Evolutionary conservation across 2,797 vertebrate species (phyloP).

Genomic region (Bradypus variegatus): DNA sequence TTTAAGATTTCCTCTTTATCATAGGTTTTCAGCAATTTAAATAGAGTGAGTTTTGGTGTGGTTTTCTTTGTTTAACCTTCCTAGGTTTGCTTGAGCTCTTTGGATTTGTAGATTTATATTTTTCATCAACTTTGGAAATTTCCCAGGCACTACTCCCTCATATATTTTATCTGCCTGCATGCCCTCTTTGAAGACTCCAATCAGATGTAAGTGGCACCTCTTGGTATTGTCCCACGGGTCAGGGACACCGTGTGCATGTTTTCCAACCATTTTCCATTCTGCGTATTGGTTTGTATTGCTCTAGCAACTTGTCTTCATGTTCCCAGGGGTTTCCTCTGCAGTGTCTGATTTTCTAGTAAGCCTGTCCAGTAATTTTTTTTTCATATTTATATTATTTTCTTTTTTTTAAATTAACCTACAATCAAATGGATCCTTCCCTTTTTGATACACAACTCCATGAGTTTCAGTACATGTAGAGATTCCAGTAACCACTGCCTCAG

Average conservation of each 20-base stretch:
- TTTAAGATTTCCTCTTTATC: slow-evolving; percentile 3
- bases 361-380: background rate
- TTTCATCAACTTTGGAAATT: background rate
- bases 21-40: background rate
- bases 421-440: background rate
- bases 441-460: background rate
- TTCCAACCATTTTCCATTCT: background rate
- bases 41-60: background rate
- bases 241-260: background rate
- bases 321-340: background rate
- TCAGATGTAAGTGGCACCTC: background rate
- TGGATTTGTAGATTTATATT: background rate
- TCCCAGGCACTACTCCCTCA: background rate
- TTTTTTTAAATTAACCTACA: background rate
- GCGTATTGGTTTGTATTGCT: background rate
- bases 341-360: background rate
- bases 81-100: background rate
- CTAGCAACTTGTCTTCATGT: background rate
- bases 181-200: background rate
- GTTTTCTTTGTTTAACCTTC: background rate
- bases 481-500: background rate
- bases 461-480: background rate
- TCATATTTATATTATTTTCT: background rate
- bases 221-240: too few species aligned
- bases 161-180: background rate